Percentiles rank a stretch among this genome's conserved stretches.
Evolutionary conservation across 2,113 vertebrate genomes (phyloP).

Genomic region (Cheirogaleus medius): DNA sequence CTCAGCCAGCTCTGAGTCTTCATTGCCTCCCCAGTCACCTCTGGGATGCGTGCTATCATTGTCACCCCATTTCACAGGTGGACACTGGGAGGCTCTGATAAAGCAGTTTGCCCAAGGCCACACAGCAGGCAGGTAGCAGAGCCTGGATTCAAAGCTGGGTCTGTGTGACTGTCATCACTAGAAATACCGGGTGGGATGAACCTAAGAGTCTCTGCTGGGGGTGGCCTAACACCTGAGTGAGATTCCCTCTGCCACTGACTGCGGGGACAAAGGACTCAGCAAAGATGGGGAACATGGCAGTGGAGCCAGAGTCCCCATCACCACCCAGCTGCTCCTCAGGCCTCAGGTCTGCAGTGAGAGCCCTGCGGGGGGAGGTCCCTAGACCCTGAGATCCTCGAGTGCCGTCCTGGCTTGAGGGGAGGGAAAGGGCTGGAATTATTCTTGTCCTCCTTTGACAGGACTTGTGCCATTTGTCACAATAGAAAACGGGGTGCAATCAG

Average conservation of each 20-base stretch:
- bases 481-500: neutral
- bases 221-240: neutral
- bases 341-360: neutral
- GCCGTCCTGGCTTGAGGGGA: neutral
- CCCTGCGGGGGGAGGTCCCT: neutral
- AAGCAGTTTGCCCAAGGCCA: neutral
- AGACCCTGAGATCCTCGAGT: neutral
- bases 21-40: neutral
- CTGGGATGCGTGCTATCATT: rapidly evolving
- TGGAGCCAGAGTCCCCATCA: neutral
- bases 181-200: neutral
- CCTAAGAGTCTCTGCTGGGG: neutral
- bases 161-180: neutral
- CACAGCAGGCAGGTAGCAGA: neutral
- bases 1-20: rapidly evolving
- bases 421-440: neutral
- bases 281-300: neutral
- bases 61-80: neutral
- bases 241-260: neutral
- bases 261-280: neutral
- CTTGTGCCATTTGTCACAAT: neutral
- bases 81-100: neutral
- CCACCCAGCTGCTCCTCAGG: neutral
- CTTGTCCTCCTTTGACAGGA: neutral
- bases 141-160: neutral